Evolutionary conservation across 1,140 invertebrate genomes (phyloP).

Genomic region (Geopemphigus sp.): DNA sequence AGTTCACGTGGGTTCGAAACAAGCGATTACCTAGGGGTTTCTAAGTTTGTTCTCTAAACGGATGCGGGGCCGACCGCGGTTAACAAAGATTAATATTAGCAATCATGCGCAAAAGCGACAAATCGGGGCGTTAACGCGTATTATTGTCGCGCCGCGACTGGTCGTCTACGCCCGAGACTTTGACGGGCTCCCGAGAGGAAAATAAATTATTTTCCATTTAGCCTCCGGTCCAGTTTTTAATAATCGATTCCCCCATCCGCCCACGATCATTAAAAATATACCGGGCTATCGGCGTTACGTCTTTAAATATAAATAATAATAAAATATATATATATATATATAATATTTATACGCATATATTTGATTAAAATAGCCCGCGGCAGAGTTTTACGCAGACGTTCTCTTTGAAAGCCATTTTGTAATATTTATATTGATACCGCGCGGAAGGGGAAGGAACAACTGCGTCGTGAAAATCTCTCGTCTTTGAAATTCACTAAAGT

Average conservation of each 20-base stretch:
- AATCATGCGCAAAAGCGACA: background rate
- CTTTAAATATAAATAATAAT: too few species aligned
- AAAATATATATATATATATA: constrained; percentile 6
- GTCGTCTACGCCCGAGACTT: background rate
- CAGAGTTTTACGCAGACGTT: constrained; percentile 29
- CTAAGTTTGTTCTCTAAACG: constrained; percentile 13
- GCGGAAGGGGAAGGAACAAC: background rate
- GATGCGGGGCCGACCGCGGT: background rate
- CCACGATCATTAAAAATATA: too few species aligned
- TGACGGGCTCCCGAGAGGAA: constrained; percentile 2
- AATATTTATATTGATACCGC: constrained; percentile 42
- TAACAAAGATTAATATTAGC: constrained; percentile 27
- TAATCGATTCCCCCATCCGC: constrained; percentile 28
- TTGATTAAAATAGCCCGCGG: constrained; percentile 46
- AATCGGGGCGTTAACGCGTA: background rate
- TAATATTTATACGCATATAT: constrained; percentile 17
- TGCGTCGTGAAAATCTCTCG: background rate
- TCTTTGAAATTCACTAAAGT: constrained; percentile 13
- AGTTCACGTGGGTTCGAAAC: background rate
- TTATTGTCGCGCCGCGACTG: background rate
- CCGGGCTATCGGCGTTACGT: too few species aligned
- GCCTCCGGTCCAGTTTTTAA: constrained; percentile 17
- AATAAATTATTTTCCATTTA: constrained; percentile 4
- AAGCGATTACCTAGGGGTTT: background rate
- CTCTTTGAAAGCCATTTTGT: background rate